A percentile compares a stretch with the other conserved stretches of the same genome.
phyloP scores from a whole-genome alignment of 2,888 invertebrate genomes.

The Tetramorium bicarinatum region DNA sequence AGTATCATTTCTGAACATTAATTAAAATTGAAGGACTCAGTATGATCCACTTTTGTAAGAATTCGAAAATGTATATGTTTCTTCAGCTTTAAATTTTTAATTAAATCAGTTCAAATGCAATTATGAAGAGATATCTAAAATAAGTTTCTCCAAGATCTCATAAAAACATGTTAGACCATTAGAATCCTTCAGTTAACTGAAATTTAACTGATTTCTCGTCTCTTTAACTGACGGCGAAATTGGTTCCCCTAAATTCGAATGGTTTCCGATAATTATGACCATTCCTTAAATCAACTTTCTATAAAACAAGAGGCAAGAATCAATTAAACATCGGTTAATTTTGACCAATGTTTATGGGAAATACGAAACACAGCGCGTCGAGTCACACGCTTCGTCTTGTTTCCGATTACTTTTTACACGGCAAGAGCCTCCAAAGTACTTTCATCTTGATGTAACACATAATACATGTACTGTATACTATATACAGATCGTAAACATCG shows the following conservation, averaged over 20 bases:
- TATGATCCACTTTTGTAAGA: conserved; percentile 1
- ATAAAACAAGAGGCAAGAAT: conserved; percentile 15
- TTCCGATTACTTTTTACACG: conserved; percentile 33
- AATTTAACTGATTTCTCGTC: conserved; percentile 11
- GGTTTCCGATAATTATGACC: not conserved
- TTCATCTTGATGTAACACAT: conserved; percentile 34
- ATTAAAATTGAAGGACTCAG: conserved; percentile 16
- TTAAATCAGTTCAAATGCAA: conserved; percentile 2
- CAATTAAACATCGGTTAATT: conserved; percentile 17
- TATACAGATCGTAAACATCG: conserved; percentile 31
- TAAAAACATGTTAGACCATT: not conserved
- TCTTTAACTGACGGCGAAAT: not conserved
- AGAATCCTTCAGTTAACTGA: conserved; percentile 26
- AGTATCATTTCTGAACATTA: conserved; percentile 36
- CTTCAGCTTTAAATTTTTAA: not conserved
- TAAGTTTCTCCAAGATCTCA: not conserved
- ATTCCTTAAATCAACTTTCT: conserved; percentile 16
- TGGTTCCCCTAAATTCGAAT: not conserved
- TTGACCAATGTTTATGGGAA: conserved; percentile 13
- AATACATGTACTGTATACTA: not conserved
- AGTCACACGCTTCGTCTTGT: not conserved
- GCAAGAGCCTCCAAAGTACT: conserved; percentile 28
- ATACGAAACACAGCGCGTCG: not conserved
- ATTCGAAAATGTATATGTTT: not conserved
- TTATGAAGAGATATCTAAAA: not conserved